phyloP scores from a whole-genome alignment of 2,113 vertebrate species.

The Syngnathus scovelli region DNA sequence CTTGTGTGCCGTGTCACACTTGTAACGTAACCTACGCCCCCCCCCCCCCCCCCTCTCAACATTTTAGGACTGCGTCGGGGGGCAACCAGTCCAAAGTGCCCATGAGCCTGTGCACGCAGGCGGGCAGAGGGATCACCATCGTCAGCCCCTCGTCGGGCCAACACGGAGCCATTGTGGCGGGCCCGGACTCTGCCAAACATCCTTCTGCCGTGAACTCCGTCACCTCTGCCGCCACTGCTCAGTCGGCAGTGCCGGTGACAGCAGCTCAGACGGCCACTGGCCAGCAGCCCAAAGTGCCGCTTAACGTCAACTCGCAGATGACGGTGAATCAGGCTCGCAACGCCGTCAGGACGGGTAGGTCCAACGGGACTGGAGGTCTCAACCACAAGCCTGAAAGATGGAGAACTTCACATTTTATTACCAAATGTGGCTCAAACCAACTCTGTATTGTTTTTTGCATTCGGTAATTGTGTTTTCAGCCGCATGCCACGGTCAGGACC shows the following conservation, averaged over 20 bases:
- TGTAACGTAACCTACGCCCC: neutral
- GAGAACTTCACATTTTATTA: too few relatives aligned
- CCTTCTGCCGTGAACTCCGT: slow-evolving; percentile 47
- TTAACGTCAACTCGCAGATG: slow-evolving; percentile 91
- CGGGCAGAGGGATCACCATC: slow-evolving; percentile 77
- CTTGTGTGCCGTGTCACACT: neutral
- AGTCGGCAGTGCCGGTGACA: slow-evolving; percentile 74
- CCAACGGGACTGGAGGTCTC: too few relatives aligned
- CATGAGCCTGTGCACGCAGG: slow-evolving; percentile 76
- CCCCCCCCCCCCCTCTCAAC: neutral
- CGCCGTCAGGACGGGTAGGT: slow-evolving; percentile 85
- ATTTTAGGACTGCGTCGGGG: slow-evolving; percentile 76
- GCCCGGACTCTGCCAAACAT: slow-evolving; percentile 71
- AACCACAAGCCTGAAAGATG: too few relatives aligned
- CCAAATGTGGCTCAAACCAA: too few relatives aligned
- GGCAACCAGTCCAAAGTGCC: slow-evolving; percentile 83
- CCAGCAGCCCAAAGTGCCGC: slow-evolving; percentile 84
- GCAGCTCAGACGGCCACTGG: slow-evolving; percentile 82
- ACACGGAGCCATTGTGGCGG: slow-evolving; percentile 75
- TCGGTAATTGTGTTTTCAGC: slow-evolving; percentile 57
- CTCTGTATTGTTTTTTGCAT: neutral
- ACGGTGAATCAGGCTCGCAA: slow-evolving; percentile 95
- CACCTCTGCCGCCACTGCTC: slow-evolving; percentile 47
- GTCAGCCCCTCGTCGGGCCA: slow-evolving; percentile 78
- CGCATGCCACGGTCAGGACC: slow-evolving; percentile 84